Conservation (phyloP, 1,140 invertebrate genomes). For the Druon quercuslanigerum region DNA sequence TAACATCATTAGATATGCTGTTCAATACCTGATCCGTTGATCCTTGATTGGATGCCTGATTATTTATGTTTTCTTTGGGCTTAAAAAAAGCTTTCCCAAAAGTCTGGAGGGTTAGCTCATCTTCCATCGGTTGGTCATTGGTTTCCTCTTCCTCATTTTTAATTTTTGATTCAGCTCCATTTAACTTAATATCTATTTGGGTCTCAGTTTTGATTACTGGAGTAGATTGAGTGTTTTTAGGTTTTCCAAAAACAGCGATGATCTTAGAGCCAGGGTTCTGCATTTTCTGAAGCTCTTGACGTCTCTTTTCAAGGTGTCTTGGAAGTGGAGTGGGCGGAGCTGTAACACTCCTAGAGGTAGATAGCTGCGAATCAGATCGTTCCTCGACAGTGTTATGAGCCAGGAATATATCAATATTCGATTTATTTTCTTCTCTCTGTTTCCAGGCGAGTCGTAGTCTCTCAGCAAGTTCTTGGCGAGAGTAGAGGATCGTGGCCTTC, state of each 20-base stretch:
- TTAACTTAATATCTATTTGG: neutral
- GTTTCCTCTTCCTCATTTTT: conserved; percentile 30
- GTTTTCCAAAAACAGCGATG: neutral
- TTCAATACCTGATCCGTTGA: conserved; percentile 21
- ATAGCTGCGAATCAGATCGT: conserved; percentile 62
- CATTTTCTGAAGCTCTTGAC: no score
- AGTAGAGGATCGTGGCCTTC: conserved; percentile 75
- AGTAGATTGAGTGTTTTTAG: neutral
- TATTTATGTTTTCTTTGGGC: neutral
- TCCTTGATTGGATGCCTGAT: neutral
- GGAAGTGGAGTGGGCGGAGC: conserved; percentile 23
- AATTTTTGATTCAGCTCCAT: neutral
- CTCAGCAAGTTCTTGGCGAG: conserved; percentile 75
- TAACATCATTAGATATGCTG: neutral
- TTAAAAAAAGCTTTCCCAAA: conserved; percentile 1
- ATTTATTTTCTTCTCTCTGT: conserved; percentile 72
- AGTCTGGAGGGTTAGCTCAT: neutral
- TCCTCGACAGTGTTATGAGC: conserved; percentile 70
- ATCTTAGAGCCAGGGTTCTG: neutral
- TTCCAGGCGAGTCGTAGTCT: conserved; percentile 75
- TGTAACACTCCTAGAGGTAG: conserved; percentile 44
- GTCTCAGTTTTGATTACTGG: neutral
- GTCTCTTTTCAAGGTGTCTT: neutral
- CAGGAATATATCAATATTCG: conserved; percentile 77
- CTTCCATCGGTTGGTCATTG: conserved; percentile 30